phyloP scores from a whole-genome alignment of 2,888 invertebrate species.

The Taphrorychus bicolor region DNA sequence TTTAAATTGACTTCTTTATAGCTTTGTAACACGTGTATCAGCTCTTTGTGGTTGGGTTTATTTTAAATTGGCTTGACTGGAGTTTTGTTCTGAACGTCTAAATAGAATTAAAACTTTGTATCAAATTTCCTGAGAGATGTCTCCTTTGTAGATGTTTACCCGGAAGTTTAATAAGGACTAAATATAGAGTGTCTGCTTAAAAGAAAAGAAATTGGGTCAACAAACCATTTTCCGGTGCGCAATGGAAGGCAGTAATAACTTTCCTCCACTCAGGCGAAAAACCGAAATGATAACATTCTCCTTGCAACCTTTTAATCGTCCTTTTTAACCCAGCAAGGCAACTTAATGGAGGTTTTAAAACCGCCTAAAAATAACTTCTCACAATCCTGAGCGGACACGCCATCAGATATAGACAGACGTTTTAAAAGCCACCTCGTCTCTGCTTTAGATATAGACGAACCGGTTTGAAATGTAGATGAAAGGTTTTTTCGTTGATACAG shows the following conservation, averaged over 20 bases:
- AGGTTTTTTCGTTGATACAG: slow-evolving; percentile 13
- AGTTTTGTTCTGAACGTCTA: no score
- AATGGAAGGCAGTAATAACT: slow-evolving; percentile 2
- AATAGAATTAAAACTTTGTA: not conserved
- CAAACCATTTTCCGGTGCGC: slow-evolving; percentile 1
- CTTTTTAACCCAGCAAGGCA: slow-evolving; percentile 1
- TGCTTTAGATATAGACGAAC: slow-evolving; percentile 19
- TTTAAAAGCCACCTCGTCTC: slow-evolving; percentile 23
- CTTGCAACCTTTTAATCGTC: slow-evolving; percentile 7
- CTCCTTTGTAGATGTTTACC: not conserved
- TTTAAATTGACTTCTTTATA: no score
- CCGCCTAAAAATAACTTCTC: slow-evolving; percentile 18
- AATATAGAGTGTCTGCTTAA: not conserved
- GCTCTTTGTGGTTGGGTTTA: no score
- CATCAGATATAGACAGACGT: slow-evolving; percentile 23
- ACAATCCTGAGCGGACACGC: slow-evolving; percentile 5
- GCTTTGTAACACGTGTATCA: no score
- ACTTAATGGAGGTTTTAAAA: slow-evolving; percentile 18
- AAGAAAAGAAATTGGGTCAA: not conserved
- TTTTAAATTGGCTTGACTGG: not conserved
- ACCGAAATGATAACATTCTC: slow-evolving; percentile 6
- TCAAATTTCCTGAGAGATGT: not conserved
- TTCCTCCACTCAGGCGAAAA: not conserved
- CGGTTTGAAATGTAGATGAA: slow-evolving; percentile 19
- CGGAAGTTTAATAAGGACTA: not conserved